Conservation (phyloP, 2,888 invertebrate species). For the Atrina japonica region DNA sequence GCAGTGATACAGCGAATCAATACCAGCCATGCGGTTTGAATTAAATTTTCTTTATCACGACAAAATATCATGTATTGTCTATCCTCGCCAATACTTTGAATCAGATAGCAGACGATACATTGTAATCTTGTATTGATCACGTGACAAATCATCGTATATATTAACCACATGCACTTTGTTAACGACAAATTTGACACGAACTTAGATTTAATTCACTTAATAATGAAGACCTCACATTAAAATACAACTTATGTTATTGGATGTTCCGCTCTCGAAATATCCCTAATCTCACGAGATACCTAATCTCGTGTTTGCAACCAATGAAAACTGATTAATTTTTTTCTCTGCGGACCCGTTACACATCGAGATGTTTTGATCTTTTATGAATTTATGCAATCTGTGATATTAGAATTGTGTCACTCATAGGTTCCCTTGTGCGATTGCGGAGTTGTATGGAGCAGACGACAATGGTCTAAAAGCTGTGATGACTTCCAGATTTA, state of each 20-base stretch:
- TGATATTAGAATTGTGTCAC: slow-evolving; percentile 10
- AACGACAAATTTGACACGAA: slow-evolving; percentile 23
- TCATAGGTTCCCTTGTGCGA: not conserved
- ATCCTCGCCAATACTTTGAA: no score
- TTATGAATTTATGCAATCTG: slow-evolving; percentile 28
- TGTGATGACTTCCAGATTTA: slow-evolving; percentile 35
- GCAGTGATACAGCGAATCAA: no score
- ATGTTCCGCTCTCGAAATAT: slow-evolving; percentile 25
- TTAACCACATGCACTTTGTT: slow-evolving; percentile 16
- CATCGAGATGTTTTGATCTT: slow-evolving; percentile 19
- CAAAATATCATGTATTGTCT: no score
- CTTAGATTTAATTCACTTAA: slow-evolving; percentile 35
- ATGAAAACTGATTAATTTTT: slow-evolving; percentile 39
- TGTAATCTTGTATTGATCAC: not conserved
- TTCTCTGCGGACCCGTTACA: slow-evolving; percentile 19
- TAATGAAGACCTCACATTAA: slow-evolving; percentile 17
- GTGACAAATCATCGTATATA: not conserved
- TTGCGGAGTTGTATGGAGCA: not conserved
- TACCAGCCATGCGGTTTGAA: no score
- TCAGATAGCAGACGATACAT: no score
- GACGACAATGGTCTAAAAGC: not conserved
- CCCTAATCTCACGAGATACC: slow-evolving; percentile 34
- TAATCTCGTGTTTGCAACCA: slow-evolving; percentile 35
- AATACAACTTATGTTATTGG: slow-evolving; percentile 21
- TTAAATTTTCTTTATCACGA: no score